Base-by-base conservation (phyloP, 1,140 invertebrate species). In the Anoplolepis gracilipes region DNA sequence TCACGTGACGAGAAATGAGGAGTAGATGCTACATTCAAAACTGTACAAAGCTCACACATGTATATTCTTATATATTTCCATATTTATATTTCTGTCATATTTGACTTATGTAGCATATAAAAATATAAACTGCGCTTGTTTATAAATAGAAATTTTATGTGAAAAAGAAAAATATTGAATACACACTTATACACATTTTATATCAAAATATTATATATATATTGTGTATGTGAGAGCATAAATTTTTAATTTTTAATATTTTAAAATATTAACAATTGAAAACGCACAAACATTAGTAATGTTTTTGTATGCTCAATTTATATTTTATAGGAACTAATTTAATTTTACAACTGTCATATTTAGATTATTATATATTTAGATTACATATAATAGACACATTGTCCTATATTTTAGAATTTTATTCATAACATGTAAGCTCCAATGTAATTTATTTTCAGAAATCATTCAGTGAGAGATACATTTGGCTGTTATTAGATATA, bases 391-490 rank as follows among this genome's bases (percentile, higher is more conserved):
- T 19, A 49, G 46, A 16, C 46, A 49, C 46, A 19, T 2, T 49
- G 5, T 49, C 5, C 46, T 49, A 49, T 49, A 49, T 49, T 46
- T 49, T 49, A 49, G 3, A 49, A 49, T 49, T 49, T 49, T 49
- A 64, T n/a, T 22, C 16, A 64, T 33, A 10, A 42, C 1, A 76
- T 6, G 1, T 64, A 33, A 77, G 6, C 28, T 46, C 36, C 10
- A 39, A 75, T 42, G 11, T 30, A 42, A 46, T 46, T 22, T 49
- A 77, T 77, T 62, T 42, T 42, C 13, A 11, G 39, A 77, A 77
- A 30, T 19, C 5, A 5, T 62, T 28, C 16, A 76, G 39, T 76
- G 22, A 30, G 19, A 76, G 28, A 77, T 49, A 61, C 53, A 61
- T 4, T 61, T 10, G 5, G 6, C 16, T 59, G 22, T 76, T 61